Conservation (phyloP, 2,797 vertebrate genomes). For the Acanthurus tractus region DNA sequence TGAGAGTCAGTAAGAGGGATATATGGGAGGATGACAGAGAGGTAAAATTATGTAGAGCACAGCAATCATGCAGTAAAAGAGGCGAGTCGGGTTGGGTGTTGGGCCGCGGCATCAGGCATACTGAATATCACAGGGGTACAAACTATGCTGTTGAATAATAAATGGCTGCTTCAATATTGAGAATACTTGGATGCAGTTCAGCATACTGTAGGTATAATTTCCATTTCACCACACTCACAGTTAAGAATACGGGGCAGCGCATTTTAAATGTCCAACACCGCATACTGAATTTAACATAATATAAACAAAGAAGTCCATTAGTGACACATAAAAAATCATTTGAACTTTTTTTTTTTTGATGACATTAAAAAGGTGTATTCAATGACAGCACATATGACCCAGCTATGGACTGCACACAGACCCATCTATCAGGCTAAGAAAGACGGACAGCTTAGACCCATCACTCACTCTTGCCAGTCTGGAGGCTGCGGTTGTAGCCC, state of each 20-base stretch:
- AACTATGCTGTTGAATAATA: constrained; percentile 78
- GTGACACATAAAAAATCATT: neutral
- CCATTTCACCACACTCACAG: constrained; percentile 29
- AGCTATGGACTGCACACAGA: constrained; percentile 38
- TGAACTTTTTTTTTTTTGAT: constrained; percentile 4
- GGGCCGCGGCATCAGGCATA: constrained; percentile 58
- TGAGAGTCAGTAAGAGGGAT: constrained; percentile 48
- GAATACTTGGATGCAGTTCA: constrained; percentile 67
- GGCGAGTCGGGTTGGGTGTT: constrained; percentile 51
- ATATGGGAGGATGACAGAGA: constrained; percentile 65
- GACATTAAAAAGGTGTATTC: constrained; percentile 21
- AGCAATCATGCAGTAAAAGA: constrained; percentile 71
- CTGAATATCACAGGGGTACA: constrained; percentile 72
- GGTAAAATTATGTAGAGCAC: constrained; percentile 71
- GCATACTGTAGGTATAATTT: constrained; percentile 50
- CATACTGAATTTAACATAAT: constrained; percentile 13
- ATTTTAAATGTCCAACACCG: constrained; percentile 18
- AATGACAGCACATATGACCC: constrained; percentile 29
- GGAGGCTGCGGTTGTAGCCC: constrained; percentile 95
- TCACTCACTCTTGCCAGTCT: constrained; percentile 93
- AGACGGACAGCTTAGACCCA: constrained; percentile 44
- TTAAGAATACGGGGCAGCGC: constrained; percentile 34
- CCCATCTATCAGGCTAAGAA: constrained; percentile 45
- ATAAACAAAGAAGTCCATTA: constrained; percentile 2
- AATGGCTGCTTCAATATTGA: constrained; percentile 69